Evolutionary conservation across 1,140 invertebrate species (phyloP), one percentile per base, ranked within the genome.

Genomic region (Drosophila asahinai): DNA sequence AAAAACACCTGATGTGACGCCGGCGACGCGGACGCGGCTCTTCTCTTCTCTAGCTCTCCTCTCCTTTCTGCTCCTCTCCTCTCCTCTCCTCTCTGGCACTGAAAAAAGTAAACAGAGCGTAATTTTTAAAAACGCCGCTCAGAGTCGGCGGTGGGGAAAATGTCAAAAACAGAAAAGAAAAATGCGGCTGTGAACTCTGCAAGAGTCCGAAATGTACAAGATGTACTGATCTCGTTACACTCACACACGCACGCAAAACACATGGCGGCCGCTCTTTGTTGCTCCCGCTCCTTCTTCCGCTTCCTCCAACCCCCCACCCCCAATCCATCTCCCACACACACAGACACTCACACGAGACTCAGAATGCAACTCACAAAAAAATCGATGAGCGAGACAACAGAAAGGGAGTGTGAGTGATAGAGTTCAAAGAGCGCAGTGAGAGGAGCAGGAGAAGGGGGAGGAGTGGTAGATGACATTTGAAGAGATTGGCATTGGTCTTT

Each of bases 71-170:
- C 33, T 65, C 27, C 42, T 19, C 33, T 52, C 38, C 40, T 54
- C 65, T 70, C 65, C 67, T 73, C 80, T 73, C 48, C 55, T 77
- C 33, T 70, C 54, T 62, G 51, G 30, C n/a, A 15, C 54, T 74
- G 71, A 80, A 89, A 89, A 90, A 90, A 73, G 86, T 90, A 90
- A 90, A 90, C 86, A 90, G 86, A 90, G 86, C 86, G 86, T 79
- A 89, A 86, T 90, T 89, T 90, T 76, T 66, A 81, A 86, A 83
- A 90, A 79, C 86, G 79, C 63, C 86, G 86, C 86, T 90, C 86
- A 89, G 86, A 89, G 86, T 66, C 47, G 68, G 54, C 63, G 76
- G 67, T 77, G 77, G 84, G 86, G 78, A 90, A 55, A 90, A 90
- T 90, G 84, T 89, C 86, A 89, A 87, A 89, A 78, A 75, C 68